These are phyloP conservation scores for Eciton burchellii DNA, from an alignment of 1,140 invertebrate genomes.

Conservation along the genomic window DNA sequence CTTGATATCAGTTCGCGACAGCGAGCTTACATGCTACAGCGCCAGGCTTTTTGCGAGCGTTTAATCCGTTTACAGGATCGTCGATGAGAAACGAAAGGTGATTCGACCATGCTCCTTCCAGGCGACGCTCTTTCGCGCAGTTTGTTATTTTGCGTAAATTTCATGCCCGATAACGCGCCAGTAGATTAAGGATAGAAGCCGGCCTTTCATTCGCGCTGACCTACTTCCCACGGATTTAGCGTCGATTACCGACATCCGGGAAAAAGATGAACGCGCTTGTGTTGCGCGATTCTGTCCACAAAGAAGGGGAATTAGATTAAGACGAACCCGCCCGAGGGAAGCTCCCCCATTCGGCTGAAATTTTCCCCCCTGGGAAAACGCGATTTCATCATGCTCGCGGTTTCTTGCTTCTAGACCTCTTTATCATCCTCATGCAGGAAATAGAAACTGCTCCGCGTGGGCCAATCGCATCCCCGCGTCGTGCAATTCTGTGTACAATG, in stretches of 20 bases:
- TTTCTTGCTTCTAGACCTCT: neutral
- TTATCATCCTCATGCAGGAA: neutral
- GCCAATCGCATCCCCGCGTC: neutral
- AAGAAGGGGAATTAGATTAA: constrained; percentile 10
- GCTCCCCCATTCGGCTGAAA: neutral
- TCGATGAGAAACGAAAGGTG: neutral
- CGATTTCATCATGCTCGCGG: constrained; percentile 5
- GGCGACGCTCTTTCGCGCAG: neutral
- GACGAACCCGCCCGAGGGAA: neutral
- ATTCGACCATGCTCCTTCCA: neutral
- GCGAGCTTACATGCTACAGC: too few relatives aligned
- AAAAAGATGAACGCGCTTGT: neutral
- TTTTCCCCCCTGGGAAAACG: neutral
- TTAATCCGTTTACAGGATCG: neutral
- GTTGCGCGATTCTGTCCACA: neutral
- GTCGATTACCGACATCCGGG: neutral
- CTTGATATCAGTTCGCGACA: neutral
- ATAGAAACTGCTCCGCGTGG: neutral
- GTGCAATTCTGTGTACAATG: neutral
- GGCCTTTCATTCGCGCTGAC: constrained; percentile 36
- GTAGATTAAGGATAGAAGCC: constrained; percentile 8
- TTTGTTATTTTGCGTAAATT: constrained; percentile 25
- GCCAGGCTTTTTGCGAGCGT: neutral
- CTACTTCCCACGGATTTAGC: constrained; percentile 23
- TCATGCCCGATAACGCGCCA: neutral